These are phyloP conservation scores for Nyleta sp. DNA, from an alignment of 2,888 invertebrate species.

Conservation along the genomic window DNA sequence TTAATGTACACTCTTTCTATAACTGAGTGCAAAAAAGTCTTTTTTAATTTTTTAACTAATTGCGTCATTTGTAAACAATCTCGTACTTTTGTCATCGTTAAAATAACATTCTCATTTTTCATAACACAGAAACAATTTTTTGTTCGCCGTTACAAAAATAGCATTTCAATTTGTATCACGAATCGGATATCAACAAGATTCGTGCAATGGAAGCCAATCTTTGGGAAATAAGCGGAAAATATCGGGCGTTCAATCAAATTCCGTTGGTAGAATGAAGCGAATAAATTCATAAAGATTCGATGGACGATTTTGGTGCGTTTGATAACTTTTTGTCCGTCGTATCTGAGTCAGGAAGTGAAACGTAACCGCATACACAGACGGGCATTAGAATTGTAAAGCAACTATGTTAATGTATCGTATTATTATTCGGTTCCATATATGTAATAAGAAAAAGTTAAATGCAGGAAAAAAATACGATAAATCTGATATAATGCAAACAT, in stretches of 20 bases:
- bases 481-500: too few species aligned
- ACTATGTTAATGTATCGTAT: background rate
- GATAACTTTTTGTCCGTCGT: too few species aligned
- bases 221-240: background rate
- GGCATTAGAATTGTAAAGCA: constrained; percentile 2
- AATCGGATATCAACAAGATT: too few species aligned
- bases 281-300: background rate
- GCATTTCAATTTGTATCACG: background rate
- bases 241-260: background rate
- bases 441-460: background rate
- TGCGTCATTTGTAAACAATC: too few species aligned
- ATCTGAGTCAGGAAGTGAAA: background rate
- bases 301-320: background rate
- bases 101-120: background rate
- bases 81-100: too few species aligned
- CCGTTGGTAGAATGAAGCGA: background rate
- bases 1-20: too few species aligned
- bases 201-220: background rate
- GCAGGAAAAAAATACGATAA: too few species aligned
- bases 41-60: too few species aligned
- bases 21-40: too few species aligned
- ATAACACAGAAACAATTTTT: background rate
- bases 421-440: background rate
- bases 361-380: background rate
- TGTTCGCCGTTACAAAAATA: background rate